Evolutionary conservation across 2,797 vertebrate genomes (phyloP), one percentile per base, ranked within the genome.

Genomic region (Ataeniobius toweri): DNA sequence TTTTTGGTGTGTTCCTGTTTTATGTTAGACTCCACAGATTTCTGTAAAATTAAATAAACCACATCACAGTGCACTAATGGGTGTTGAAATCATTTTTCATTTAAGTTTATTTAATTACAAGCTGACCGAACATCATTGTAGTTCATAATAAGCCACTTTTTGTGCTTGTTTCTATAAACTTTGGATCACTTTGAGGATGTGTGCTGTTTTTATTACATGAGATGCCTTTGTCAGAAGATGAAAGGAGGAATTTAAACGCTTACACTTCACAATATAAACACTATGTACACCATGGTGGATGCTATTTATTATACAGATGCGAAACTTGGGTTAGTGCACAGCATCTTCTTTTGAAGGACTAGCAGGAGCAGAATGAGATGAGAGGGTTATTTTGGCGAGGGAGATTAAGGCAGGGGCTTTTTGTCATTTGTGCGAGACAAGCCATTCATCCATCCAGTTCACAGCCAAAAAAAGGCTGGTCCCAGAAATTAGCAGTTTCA

Each of bases 401-500:
- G 97, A 98, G 97, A 98, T 98, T 99, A 98, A 98, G 99, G 98
- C 95, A 96, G 95, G 95, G 96, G 95, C 97, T 99, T 99, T 99
- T 99, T 99, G 98, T 99, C 98, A 99, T 99, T 98, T 99, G 97
- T 98, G 97, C 96, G 97, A 99, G 98, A 99, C 98, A 99, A 96
- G 97, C 97, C 98, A 99, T 98, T 99, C 98, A 99, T 99, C 98
- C 98, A 99, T 99, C 97, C 98, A 99, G 97, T 99, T 99, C 98
- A 99, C 97, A 99, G 98, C 98, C 97, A 99, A 96, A 96, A 96
- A 96, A 99, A 99, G 98, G 97, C 97, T 99, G 98, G 97, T 99
- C 98, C 98, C 97, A 99, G 98, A 99, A 99, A 99, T 99, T 99
- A 99, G 98, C 98, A 99, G 98, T 99, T 99, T 99, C 98, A 98